These are phyloP conservation scores for Amphibalanus amphitrite DNA, from an alignment of 1,140 invertebrate genomes.

Conservation along the genomic window DNA sequence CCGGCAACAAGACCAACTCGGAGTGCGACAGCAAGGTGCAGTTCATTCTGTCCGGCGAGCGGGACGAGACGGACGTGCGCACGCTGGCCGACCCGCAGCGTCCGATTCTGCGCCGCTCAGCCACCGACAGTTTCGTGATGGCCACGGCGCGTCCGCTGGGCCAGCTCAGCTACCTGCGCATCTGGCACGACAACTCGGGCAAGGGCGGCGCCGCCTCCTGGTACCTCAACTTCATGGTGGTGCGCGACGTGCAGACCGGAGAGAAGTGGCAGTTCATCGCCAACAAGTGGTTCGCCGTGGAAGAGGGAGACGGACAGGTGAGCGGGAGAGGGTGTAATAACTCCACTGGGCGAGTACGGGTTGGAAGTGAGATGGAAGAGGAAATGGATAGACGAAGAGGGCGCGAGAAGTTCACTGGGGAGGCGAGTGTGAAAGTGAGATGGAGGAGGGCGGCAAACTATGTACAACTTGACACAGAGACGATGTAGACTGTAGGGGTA, in stretches of 20 bases:
- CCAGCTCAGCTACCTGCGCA: slow-evolving; percentile 28
- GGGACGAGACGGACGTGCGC: slow-evolving; percentile 26
- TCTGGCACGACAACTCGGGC: slow-evolving; percentile 38
- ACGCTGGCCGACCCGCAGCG: slow-evolving; percentile 28
- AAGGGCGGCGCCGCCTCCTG: slow-evolving; percentile 31
- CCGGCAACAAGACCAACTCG: slow-evolving; percentile 31
- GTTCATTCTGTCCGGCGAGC: slow-evolving; percentile 32
- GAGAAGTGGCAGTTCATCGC: slow-evolving; percentile 31
- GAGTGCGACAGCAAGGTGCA: slow-evolving; percentile 33
- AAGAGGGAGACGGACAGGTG: slow-evolving; percentile 28
- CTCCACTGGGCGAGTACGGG: too few species aligned
- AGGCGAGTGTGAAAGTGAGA: too few species aligned
- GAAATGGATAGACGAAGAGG: too few species aligned
- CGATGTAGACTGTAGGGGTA: too few species aligned
- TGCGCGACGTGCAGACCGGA: slow-evolving; percentile 34
- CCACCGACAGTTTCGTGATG: slow-evolving; percentile 32
- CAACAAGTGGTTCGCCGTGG: slow-evolving; percentile 35
- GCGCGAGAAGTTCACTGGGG: too few species aligned
- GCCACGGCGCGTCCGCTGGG: slow-evolving; percentile 29
- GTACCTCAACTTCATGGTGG: slow-evolving; percentile 31
- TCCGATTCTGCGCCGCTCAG: slow-evolving; percentile 29
- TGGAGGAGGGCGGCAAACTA: too few species aligned
- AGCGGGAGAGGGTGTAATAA: too few species aligned
- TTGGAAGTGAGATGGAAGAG: too few species aligned
- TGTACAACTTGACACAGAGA: too few species aligned